Percentiles rank a stretch among this genome's conserved stretches.
These are phyloP conservation scores for Erebia aethiops DNA, from an alignment of 2,888 invertebrate genomes.

Conservation along the genomic window DNA sequence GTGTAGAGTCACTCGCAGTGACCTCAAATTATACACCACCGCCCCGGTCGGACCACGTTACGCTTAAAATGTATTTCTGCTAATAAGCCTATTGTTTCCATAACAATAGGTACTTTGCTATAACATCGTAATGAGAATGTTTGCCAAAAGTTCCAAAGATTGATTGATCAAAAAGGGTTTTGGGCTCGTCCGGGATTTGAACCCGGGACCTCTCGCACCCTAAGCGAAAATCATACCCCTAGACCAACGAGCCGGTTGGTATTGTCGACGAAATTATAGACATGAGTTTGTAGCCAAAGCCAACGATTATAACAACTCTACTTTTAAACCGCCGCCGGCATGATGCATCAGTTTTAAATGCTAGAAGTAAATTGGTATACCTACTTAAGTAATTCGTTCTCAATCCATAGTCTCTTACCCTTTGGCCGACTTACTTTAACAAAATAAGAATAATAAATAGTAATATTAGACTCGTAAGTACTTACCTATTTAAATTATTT, in stretches of 20 bases:
- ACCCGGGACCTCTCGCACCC: conserved; percentile 83
- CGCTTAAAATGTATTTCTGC: not conserved
- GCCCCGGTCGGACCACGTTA: not conserved
- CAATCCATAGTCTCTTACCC: too few species aligned
- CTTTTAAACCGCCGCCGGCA: too few species aligned
- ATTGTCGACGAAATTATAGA: not conserved
- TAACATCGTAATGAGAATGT: not conserved
- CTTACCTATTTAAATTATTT: too few species aligned
- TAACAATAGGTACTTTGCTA: not conserved
- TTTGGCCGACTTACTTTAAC: not conserved
- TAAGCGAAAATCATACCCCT: conserved; percentile 83
- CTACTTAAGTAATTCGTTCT: too few species aligned
- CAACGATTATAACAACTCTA: too few species aligned
- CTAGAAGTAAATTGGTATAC: too few species aligned
- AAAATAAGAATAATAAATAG: not conserved
- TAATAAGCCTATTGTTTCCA: not conserved
- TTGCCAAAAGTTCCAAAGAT: not conserved
- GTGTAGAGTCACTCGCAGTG: not conserved
- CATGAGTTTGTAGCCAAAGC: not conserved
- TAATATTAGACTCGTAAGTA: too few species aligned
- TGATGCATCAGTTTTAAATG: too few species aligned
- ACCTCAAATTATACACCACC: not conserved
- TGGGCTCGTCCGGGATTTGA: conserved; percentile 83
- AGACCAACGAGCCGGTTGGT: conserved; percentile 69
- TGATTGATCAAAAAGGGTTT: conserved; percentile 19